Base-by-base conservation (phyloP, 2,888 invertebrate genomes). In the Lasioglossum marginatum region DNA sequence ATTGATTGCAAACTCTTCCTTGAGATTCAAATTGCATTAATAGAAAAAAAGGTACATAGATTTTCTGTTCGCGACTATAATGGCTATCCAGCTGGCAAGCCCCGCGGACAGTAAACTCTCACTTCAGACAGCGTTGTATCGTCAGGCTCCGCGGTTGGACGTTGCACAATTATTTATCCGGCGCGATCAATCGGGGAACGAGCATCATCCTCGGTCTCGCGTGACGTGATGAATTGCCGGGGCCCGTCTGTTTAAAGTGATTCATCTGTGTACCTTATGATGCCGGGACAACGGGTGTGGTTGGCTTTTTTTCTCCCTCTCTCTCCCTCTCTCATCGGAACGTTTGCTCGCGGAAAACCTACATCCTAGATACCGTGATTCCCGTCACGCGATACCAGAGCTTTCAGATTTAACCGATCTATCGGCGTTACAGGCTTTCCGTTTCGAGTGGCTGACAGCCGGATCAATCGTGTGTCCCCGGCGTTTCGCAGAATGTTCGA, bases 151-250 rank as follows among this genome's bases (percentile, higher is more conserved):
- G n/a, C 31, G 5, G 70, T 76, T 43, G 31, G 6, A 63, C 83
- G 74, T 19, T 8, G 57, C 37, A 63, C 84, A 86, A 87, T 87
- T 87, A 84, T 89, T 86, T 89, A 87, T 81, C 73, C 19, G n/a
- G 3, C 74, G 16, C 76, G 77, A 89, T 89, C 89, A 79, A 83
- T 90, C 86, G 81, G 70, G 48, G 6, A 19, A 12, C 52, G 34
- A 80, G 45, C 79, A 85, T 79, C 60, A 45, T 63, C 16, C 27
- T 4, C 75, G 52, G 72, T 77, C 86, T 74, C 77, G 57, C 68
- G 74, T 60, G 84, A 63, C 82, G 79, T 88, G 91, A 91, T 85
- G 85, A 89, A 92, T 92, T 86, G 78, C 88, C 82, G 71, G 79
- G 37, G 79, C 85, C 76, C 79, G 71, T 83, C 79, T 82, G 86